A percentile compares a stretch with the other conserved stretches of the same genome.
phyloP scores from a whole-genome alignment of 2,797 vertebrate species.

The Strix occidentalis region DNA sequence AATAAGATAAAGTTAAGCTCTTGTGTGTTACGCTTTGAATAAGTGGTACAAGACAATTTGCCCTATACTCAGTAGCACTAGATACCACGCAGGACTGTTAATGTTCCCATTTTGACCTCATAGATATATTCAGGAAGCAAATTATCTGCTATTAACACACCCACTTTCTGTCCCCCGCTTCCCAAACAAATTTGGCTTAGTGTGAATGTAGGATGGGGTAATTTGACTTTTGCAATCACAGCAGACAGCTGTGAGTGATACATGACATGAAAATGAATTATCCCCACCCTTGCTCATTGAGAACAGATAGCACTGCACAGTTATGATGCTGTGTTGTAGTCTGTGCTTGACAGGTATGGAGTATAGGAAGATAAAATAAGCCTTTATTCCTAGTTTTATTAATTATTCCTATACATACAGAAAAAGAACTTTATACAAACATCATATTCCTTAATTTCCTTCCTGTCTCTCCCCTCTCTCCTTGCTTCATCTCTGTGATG shows the following conservation, averaged over 20 bases:
- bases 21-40: neutral
- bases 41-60: neutral
- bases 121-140: conserved; percentile 34
- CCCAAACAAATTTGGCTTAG: conserved; percentile 49
- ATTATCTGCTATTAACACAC: conserved; percentile 50
- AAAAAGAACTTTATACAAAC: neutral
- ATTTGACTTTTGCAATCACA: conserved; percentile 53
- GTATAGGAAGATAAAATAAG: neutral
- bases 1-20: neutral
- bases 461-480: neutral
- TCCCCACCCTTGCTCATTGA: neutral
- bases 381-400: neutral
- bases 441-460: neutral
- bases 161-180: conserved; percentile 1
- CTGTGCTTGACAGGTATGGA: neutral
- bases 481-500: neutral
- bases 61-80: neutral
- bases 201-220: conserved; percentile 38
- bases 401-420: neutral
- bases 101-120: conserved; percentile 29
- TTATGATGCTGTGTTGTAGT: neutral
- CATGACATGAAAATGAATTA: conserved; percentile 54
- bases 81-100: neutral
- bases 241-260: conserved; percentile 55
- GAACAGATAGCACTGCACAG: neutral